Base-by-base conservation (phyloP, 1,140 invertebrate genomes). In the Monomorium pharaonis region DNA sequence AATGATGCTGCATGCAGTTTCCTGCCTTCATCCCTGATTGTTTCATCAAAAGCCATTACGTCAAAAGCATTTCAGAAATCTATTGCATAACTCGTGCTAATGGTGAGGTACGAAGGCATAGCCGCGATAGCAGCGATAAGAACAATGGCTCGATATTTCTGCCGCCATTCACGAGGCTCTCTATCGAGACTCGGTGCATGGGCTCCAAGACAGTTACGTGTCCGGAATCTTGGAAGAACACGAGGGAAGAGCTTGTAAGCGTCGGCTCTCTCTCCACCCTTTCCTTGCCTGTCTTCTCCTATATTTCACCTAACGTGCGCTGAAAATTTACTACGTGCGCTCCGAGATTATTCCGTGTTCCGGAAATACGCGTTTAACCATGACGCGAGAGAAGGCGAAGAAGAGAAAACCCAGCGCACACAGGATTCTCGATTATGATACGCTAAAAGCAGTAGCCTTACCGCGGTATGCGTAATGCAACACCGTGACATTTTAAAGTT, bases 111-210 rank as follows among this genome's bases (percentile, higher is more conserved):
- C 16, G n/a, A 70, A 33, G 14, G 6, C 47, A 44, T 5, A 6
- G 44, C n/a, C 70, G 51, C 67, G 58, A 84, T 83, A 62, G 47
- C 69, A 3, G 6, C 27, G 62, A 88, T 87, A 87, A 88, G 42
- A 88, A 86, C 77, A 84, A 87, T 86, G 74, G 78, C 9, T 47
- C 74, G 75, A 72, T 62, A 51, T 86, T 87, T 74, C 65, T 44
- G 69, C 30, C 21, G 30, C 67, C 33, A 33, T 86, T 86, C 80
- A 83, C 44, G 37, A 42, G 33, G 27, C 30, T 60, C 37, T 76
- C 69, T 74, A 63, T 51, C 56, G 65, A 30, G 49, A 65, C 67
- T 47, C 44, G 37, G 16, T 72, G 67, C 78, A 83, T 83, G 78
- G 27, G 37, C 67, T 72, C 67, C 65, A 83, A 83, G 78, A 83